These are phyloP conservation scores for Poecile atricapillus DNA, from an alignment of 2,113 vertebrate genomes.

Conservation along the genomic window DNA sequence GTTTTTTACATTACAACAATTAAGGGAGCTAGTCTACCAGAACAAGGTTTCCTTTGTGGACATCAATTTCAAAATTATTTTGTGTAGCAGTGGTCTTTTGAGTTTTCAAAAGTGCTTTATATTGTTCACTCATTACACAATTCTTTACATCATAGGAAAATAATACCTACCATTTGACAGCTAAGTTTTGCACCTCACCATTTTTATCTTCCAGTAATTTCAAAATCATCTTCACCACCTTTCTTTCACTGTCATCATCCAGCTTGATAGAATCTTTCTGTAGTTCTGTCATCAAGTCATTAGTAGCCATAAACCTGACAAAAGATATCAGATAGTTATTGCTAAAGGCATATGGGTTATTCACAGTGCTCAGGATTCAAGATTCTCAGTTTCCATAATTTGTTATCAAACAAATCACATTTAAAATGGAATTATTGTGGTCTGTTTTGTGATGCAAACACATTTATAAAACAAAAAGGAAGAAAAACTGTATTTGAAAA, in stretches of 20 bases:
- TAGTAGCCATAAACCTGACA: constrained; percentile 97
- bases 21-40: not conserved
- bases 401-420: not conserved
- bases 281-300: constrained; percentile 97
- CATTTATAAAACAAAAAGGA: not conserved
- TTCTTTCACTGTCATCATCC: constrained; percentile 97
- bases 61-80: not conserved
- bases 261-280: constrained; percentile 99
- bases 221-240: constrained; percentile 99
- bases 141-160: not conserved
- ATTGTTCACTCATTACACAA: not conserved
- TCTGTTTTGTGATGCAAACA: not conserved
- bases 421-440: not conserved
- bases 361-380: not conserved
- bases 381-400: not conserved
- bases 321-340: constrained; percentile 35
- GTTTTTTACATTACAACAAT: not conserved
- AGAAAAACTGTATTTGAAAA: not conserved
- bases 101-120: not conserved
- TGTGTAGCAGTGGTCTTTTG: not conserved
- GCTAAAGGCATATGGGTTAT: not conserved
- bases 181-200: constrained; percentile 96
- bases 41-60: not conserved
- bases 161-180: constrained; percentile 91
- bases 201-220: constrained; percentile 98